Conservation (phyloP, 2,113 vertebrate species). For the Dasyornis broadbenti region DNA sequence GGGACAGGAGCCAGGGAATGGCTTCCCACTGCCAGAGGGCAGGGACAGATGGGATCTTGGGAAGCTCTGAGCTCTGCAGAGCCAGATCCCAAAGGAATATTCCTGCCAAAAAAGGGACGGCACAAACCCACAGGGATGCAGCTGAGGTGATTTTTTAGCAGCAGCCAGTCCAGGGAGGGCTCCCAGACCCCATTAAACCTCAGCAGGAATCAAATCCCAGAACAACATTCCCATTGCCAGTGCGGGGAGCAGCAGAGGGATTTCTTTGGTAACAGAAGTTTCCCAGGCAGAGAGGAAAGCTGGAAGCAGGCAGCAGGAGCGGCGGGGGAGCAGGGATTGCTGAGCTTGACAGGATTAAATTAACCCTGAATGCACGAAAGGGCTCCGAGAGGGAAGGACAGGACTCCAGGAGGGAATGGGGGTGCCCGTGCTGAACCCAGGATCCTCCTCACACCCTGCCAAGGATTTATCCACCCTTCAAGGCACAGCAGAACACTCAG, state of each 20-base stretch:
- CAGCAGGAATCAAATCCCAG: not conserved
- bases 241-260: not conserved
- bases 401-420: accelerated
- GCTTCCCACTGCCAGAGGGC: not conserved
- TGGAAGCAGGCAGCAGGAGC: not conserved
- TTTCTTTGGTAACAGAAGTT: not conserved
- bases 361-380: not conserved
- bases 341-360: not conserved
- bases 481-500: not conserved
- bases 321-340: not conserved
- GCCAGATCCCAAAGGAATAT: not conserved
- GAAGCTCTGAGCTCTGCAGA: not conserved
- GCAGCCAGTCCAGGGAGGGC: not conserved
- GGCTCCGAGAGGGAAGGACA: not conserved
- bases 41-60: not conserved
- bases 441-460: not conserved
- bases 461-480: not conserved
- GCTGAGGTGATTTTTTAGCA: not conserved
- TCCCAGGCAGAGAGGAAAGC: not conserved
- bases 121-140: accelerated
- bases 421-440: not conserved
- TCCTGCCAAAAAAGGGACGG: not conserved
- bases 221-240: not conserved
- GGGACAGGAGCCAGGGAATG: not conserved
- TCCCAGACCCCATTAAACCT: not conserved